Evolutionary conservation across 2,888 invertebrate species (phyloP).

Genomic region (Ramazzottius varieornatus): DNA sequence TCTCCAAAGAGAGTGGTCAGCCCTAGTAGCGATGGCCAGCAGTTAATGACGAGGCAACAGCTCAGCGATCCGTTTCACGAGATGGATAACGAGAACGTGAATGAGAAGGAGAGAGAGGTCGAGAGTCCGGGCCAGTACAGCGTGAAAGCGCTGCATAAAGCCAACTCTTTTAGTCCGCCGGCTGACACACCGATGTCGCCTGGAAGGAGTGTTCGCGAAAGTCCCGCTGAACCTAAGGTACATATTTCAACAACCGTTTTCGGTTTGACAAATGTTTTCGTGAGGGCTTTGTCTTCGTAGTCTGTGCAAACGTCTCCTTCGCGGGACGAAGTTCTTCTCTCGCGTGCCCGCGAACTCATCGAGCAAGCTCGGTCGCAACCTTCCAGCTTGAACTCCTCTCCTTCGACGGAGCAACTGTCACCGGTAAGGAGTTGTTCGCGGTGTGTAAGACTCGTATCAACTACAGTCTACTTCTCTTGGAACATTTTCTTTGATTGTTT

Average conservation of each 20-base stretch:
- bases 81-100: slow-evolving; percentile 42
- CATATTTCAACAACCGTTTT: slow-evolving; percentile 1
- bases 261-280: neutral
- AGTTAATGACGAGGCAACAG: slow-evolving; percentile 54
- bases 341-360: neutral
- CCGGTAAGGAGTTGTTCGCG: too few relatives aligned
- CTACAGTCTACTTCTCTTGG: too few relatives aligned
- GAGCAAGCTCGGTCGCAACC: neutral
- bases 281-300: neutral
- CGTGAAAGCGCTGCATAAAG: neutral
- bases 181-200: too few relatives aligned
- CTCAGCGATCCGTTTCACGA: slow-evolving; percentile 67
- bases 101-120: neutral
- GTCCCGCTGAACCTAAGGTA: neutral
- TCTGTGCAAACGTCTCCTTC: neutral
- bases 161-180: too few relatives aligned
- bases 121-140: neutral
- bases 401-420: neutral
- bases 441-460: too few relatives aligned
- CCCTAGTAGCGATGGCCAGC: neutral
- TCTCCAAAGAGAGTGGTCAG: neutral
- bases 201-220: too few relatives aligned
- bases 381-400: neutral
- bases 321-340: neutral
- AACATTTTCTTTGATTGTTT: too few relatives aligned